These are phyloP conservation scores for Allacma fusca DNA, from an alignment of 2,888 invertebrate genomes.

Conservation along the genomic window DNA sequence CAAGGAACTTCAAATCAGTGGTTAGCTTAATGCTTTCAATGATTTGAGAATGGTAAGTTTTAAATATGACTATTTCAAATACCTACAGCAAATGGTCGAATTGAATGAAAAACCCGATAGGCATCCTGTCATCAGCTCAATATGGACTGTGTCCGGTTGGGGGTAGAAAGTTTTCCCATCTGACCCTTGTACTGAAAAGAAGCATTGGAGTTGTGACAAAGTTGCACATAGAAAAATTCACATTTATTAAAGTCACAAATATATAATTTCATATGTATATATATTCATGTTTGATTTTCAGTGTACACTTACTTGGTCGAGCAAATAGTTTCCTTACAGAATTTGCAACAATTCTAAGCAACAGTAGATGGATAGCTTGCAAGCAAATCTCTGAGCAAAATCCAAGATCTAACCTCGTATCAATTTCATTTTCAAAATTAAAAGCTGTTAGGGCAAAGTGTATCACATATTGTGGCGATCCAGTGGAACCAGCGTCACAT, in stretches of 20 bases:
- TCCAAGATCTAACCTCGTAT: not conserved
- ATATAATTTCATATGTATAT: too few relatives aligned
- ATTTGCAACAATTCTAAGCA: constrained; percentile 40
- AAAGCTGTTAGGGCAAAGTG: constrained; percentile 33
- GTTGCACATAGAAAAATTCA: not conserved
- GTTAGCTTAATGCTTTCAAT: not conserved
- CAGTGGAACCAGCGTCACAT: constrained; percentile 3
- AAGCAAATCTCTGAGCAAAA: constrained; percentile 40
- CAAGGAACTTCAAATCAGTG: constrained; percentile 43
- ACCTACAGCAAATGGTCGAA: constrained; percentile 41
- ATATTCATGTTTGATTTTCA: too few relatives aligned
- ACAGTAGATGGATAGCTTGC: constrained; percentile 40
- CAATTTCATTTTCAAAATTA: constrained; percentile 16
- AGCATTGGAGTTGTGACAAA: too few relatives aligned
- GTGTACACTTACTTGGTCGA: constrained; percentile 40
- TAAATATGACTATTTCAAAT: not conserved
- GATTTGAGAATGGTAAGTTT: too few relatives aligned
- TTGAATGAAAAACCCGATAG: constrained; percentile 38
- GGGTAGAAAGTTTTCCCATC: not conserved
- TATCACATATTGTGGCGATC: constrained; percentile 22
- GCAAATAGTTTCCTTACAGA: constrained; percentile 36
- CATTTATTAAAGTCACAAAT: not conserved
- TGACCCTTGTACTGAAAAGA: constrained; percentile 3
- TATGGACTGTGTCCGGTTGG: not conserved
- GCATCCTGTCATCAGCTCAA: constrained; percentile 39